Conservation (phyloP, 2,797 vertebrate genomes). For the Smutsia gigantea region DNA sequence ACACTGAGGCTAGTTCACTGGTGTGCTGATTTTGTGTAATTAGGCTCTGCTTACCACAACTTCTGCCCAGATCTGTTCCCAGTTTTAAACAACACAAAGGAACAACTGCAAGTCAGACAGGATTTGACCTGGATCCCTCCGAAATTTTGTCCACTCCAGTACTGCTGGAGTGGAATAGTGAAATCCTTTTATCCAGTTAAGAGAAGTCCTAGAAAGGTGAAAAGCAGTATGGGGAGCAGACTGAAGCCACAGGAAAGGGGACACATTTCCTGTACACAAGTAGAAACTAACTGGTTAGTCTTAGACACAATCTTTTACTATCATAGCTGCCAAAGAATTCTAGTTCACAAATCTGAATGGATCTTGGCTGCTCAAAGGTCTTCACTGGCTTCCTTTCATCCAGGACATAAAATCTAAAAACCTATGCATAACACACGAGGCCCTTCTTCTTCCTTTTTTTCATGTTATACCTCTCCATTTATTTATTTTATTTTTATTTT, state of each 20-base stretch:
- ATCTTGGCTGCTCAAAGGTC: background rate
- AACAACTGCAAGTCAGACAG: background rate
- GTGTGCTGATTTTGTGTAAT: constrained; percentile 1
- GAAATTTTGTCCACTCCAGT: background rate
- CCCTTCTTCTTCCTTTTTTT: no score
- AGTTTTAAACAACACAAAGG: constrained; percentile 22
- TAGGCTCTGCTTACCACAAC: background rate
- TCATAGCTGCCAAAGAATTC: background rate
- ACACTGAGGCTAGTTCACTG: background rate
- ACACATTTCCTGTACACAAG: constrained; percentile 33
- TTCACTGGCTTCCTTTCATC: background rate
- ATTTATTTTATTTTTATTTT: no score
- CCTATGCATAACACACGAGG: background rate
- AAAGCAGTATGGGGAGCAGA: background rate
- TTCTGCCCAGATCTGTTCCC: background rate
- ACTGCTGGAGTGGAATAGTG: background rate
- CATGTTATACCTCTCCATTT: no score
- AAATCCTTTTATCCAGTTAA: background rate
- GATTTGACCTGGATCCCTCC: constrained; percentile 5
- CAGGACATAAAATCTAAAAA: background rate
- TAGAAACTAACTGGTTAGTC: background rate
- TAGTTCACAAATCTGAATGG: background rate
- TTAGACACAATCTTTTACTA: background rate
- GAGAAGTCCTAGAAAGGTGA: background rate
- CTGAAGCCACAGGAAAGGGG: background rate